Percentiles rank a stretch among this genome's conserved stretches.
phyloP scores from a whole-genome alignment of 1,140 invertebrate species.

The Drosophila burlai region DNA sequence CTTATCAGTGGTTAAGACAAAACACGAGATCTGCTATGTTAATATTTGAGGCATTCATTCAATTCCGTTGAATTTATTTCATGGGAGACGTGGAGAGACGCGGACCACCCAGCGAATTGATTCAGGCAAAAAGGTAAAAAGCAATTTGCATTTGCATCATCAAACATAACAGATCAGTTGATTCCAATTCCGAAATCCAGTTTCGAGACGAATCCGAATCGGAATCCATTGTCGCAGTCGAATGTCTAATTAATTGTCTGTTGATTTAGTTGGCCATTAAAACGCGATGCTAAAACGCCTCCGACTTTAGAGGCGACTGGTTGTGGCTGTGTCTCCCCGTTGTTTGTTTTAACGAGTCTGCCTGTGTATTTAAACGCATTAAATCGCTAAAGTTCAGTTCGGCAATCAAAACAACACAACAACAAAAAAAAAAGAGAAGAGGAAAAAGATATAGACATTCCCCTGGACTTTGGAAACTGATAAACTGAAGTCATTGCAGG shows the following conservation, averaged over 20 bases:
- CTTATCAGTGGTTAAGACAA: conserved; percentile 55
- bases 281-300: conserved; percentile 59
- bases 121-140: conserved; percentile 42
- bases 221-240: conserved; percentile 48
- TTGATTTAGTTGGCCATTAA: conserved; percentile 77
- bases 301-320: conserved; percentile 37
- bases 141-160: conserved; percentile 77
- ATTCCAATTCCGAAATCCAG: conserved; percentile 41
- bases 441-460: conserved; percentile 77
- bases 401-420: conserved; percentile 63
- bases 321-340: conserved; percentile 14
- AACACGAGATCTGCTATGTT: conserved; percentile 64
- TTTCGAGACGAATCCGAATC: conserved; percentile 48
- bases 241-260: conserved; percentile 79
- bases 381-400: conserved; percentile 75
- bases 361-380: conserved; percentile 57
- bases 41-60: conserved; percentile 51
- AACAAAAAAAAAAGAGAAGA: conserved; percentile 1
- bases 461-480: conserved; percentile 54
- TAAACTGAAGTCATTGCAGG: conserved; percentile 71
- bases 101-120: conserved; percentile 63
- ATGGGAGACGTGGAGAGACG: background rate
- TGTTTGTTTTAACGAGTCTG: conserved; percentile 57
- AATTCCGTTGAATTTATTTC: conserved; percentile 35
- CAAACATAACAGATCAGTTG: conserved; percentile 58